Evolutionary conservation across 2,113 vertebrate species (phyloP).

Genomic region (Dicrurus megarhynchus): DNA sequence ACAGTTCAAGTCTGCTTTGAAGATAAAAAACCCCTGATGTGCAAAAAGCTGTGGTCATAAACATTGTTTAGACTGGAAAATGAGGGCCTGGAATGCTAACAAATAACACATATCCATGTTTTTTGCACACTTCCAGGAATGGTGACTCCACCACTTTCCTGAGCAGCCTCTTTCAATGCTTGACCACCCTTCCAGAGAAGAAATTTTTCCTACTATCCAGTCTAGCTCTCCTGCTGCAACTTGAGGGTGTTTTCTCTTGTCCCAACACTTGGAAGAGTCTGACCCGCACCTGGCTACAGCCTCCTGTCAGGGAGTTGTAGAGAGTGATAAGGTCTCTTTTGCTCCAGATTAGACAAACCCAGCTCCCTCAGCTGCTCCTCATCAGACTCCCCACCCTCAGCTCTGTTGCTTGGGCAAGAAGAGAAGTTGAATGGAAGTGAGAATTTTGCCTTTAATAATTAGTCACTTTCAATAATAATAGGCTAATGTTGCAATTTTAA

Average conservation of each 20-base stretch:
- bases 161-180: background rate
- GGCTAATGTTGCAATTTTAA: background rate
- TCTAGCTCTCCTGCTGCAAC: background rate
- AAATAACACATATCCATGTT: background rate
- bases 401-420: background rate
- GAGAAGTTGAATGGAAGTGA: background rate
- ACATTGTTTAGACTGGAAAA: background rate
- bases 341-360: background rate
- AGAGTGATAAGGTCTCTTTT: accelerated
- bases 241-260: background rate
- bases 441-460: background rate
- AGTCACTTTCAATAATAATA: background rate
- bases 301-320: background rate
- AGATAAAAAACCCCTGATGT: background rate
- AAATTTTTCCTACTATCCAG: background rate
- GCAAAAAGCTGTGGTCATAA: background rate
- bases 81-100: background rate
- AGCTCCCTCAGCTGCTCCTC: background rate
- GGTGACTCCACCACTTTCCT: background rate
- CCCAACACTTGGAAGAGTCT: background rate
- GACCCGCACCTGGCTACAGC: accelerated
- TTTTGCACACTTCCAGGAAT: background rate
- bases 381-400: background rate
- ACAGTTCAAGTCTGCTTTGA: background rate
- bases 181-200: background rate